Conservation (phyloP, 2,113 vertebrate genomes). For the Ailurus styani region DNA sequence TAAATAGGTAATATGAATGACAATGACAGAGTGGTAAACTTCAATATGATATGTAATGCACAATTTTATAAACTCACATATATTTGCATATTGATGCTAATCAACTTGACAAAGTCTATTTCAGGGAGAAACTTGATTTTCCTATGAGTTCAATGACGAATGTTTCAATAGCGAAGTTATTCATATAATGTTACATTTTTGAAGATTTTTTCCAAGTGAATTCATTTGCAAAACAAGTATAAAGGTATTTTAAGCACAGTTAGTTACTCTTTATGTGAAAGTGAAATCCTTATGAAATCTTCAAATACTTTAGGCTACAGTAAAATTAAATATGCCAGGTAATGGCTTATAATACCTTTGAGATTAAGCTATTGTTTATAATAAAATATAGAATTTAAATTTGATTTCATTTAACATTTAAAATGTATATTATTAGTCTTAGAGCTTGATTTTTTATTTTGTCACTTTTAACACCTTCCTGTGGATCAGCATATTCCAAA, state of each 20-base stretch:
- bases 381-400: neutral
- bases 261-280: neutral
- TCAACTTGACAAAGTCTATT: neutral
- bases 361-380: neutral
- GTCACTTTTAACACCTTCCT: conserved; percentile 17
- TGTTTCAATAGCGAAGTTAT: neutral
- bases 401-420: conserved; percentile 5
- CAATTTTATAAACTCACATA: neutral
- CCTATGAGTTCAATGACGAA: neutral
- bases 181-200: neutral
- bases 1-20: neutral
- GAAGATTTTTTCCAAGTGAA: neutral
- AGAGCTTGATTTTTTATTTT: neutral
- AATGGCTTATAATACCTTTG: neutral
- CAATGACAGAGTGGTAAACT: neutral
- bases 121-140: neutral
- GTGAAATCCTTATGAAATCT: neutral
- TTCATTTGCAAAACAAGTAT: neutral
- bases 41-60: neutral
- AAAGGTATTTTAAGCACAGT: neutral
- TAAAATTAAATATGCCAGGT: neutral
- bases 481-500: neutral
- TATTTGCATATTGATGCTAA: neutral
- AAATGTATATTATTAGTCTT: neutral
- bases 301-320: neutral